Evolutionary conservation across 2,888 invertebrate genomes (phyloP), one percentile per base, ranked within the genome.

Genomic region (Nasonia oneida): DNA sequence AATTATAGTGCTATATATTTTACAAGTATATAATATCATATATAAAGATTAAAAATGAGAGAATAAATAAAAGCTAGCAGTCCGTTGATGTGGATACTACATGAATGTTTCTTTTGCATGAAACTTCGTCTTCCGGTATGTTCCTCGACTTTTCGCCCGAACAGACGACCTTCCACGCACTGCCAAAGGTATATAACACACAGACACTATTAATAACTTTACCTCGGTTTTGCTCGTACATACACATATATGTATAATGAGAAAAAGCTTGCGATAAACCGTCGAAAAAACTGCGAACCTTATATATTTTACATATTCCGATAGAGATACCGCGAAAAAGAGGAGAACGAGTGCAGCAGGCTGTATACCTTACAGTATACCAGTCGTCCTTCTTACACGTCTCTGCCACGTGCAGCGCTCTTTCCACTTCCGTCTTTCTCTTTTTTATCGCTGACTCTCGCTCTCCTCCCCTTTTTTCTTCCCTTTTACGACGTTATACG

Each of bases 31-130:
- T 6, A 39, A 29, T 29, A 29, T 29, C 29, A 29, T 29, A 29
- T 29, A 18, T 47, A 53, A 50, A 33, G n/a, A 61, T 15, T 67
- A 23, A 5, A 74, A 64, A 50, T 33, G 37, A 71, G 42, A 73
- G 39, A 39, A 33, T 71, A 71, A 76, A 39, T n/a, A 70, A 53
- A 81, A 47, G 77, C 29, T 53, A 82, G 53, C 78, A 76, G 80
- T 47, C 73, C 78, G 86, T 87, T 87, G 88, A 90, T 88, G 88
- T 90, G 89, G 88, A 90, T 83, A 92, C 90, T 91, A 92, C 87
- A 92, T 88, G 89, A 90, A 89, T 91, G 90, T 93, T 92, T 93
- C 90, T 93, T 92, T 93, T 93, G 92, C 92, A 93, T 93, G 92
- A 92, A 90, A 91, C 80, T 82, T 81, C 86, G 88, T 89, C 92